Conservation (phyloP, 2,888 invertebrate genomes). For the Cosmorhoe ocellata region DNA sequence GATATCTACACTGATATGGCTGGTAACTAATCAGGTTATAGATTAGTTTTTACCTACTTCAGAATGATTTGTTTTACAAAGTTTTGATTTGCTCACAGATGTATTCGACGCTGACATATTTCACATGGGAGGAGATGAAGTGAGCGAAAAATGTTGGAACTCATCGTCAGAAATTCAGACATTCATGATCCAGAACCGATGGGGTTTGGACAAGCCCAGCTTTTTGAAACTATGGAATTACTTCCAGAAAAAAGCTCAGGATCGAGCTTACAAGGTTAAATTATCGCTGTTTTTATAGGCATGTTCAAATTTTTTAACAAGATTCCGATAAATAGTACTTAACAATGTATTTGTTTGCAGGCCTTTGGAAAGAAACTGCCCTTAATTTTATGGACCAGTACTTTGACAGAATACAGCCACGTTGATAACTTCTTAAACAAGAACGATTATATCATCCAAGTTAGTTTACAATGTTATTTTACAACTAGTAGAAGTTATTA, state of each 20-base stretch:
- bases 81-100: slow-evolving; percentile 49
- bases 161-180: slow-evolving; percentile 84
- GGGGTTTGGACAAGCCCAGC: slow-evolving; percentile 82
- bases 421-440: slow-evolving; percentile 86
- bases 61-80: not conserved
- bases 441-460: slow-evolving; percentile 90
- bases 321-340: too few species aligned
- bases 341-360: slow-evolving; percentile 38
- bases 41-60: not conserved
- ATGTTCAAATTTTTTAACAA: too few species aligned
- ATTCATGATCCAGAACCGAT: slow-evolving; percentile 86
- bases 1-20: slow-evolving; percentile 91
- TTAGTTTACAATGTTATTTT: slow-evolving; percentile 31
- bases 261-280: slow-evolving; percentile 77
- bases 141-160: slow-evolving; percentile 88
- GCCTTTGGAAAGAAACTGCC: slow-evolving; percentile 82
- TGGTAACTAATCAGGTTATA: slow-evolving; percentile 44
- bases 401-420: slow-evolving; percentile 85
- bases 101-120: slow-evolving; percentile 87
- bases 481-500: too few species aligned
- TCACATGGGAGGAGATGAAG: slow-evolving; percentile 96
- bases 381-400: slow-evolving; percentile 91
- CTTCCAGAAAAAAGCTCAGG: slow-evolving; percentile 87
- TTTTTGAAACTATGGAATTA: slow-evolving; percentile 88
- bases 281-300: too few species aligned